phyloP scores from a whole-genome alignment of 2,888 invertebrate genomes.

The Cactoblastis cactorum region DNA sequence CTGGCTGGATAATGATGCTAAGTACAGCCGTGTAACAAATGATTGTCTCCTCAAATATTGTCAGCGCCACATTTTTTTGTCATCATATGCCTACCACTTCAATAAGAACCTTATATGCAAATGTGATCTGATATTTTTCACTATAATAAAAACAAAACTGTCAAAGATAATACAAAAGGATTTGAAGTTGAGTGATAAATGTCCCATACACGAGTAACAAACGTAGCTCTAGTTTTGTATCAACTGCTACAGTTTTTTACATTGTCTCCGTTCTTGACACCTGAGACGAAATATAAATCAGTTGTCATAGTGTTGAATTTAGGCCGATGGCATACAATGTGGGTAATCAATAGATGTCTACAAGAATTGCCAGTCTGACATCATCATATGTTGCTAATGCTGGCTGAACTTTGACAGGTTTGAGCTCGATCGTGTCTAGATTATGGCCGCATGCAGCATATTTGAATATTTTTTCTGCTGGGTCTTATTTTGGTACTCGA shows the following conservation, averaged over 20 bases:
- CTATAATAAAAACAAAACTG: conserved; percentile 26
- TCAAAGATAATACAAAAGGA: conserved; percentile 49
- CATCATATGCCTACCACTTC: conserved; percentile 36
- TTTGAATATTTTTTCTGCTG: conserved; percentile 30
- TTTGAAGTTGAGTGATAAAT: conserved; percentile 58
- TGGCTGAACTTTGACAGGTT: conserved; percentile 48
- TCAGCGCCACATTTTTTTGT: conserved; percentile 39
- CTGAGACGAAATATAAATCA: conserved; percentile 68
- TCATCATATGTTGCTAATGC: conserved; percentile 48
- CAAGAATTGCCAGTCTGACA: conserved; percentile 46
- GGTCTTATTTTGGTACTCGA: conserved; percentile 33
- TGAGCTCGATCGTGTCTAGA: conserved; percentile 42
- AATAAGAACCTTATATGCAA: conserved; percentile 26
- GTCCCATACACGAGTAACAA: conserved; percentile 48
- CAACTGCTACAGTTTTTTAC: conserved; percentile 59
- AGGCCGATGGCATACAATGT: conserved; percentile 54
- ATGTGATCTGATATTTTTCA: conserved; percentile 31
- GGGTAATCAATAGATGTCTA: conserved; percentile 58
- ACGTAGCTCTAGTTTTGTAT: conserved; percentile 49
- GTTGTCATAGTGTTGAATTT: conserved; percentile 65
- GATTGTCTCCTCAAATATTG: conserved; percentile 41
- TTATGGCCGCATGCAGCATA: conserved; percentile 36
- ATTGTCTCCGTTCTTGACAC: conserved; percentile 61
- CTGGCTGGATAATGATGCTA: conserved; percentile 29
- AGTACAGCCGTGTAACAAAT: conserved; percentile 42